phyloP scores from a whole-genome alignment of 2,797 vertebrate genomes.

The Melanotaenia maccullochi region DNA sequence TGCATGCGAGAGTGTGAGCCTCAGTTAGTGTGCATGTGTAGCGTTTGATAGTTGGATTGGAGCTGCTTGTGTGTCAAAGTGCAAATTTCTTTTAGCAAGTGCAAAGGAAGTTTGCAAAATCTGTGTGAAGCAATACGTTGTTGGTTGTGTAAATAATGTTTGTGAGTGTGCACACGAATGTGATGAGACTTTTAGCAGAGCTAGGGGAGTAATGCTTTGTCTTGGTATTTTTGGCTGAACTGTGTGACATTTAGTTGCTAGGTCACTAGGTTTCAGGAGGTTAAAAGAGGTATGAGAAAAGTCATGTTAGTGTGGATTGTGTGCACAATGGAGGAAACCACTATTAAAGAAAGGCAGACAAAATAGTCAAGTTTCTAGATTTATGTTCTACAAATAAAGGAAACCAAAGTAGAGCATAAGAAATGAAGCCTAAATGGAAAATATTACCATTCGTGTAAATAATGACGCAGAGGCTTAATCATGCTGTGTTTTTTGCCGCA shows the following conservation, averaged over 20 bases:
- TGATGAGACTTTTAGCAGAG: not conserved
- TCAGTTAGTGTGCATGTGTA: not conserved
- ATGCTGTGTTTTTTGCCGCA: not conserved
- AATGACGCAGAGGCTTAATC: not conserved
- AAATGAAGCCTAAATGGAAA: not conserved
- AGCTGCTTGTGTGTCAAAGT: conserved; percentile 5
- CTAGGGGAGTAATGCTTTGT: not conserved
- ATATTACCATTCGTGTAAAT: not conserved
- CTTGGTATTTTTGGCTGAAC: not conserved
- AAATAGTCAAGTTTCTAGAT: not conserved
- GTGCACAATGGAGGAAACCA: not conserved
- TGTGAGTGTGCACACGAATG: not conserved
- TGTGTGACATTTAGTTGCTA: too few relatives aligned
- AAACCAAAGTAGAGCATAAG: not conserved
- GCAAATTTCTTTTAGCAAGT: not conserved
- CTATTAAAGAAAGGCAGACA: not conserved
- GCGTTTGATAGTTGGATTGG: not conserved
- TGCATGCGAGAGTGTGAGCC: conserved; percentile 3
- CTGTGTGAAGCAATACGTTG: not conserved
- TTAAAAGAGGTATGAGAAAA: too few relatives aligned
- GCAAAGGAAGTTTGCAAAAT: not conserved
- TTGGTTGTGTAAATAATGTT: not conserved
- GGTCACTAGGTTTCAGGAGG: too few relatives aligned
- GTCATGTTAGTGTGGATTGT: not conserved
- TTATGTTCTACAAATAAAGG: not conserved